A percentile compares a stretch with the other conserved stretches of the same genome.
These are phyloP conservation scores for Spea bombifrons DNA, from an alignment of 2,113 vertebrate genomes.

Conservation along the genomic window DNA sequence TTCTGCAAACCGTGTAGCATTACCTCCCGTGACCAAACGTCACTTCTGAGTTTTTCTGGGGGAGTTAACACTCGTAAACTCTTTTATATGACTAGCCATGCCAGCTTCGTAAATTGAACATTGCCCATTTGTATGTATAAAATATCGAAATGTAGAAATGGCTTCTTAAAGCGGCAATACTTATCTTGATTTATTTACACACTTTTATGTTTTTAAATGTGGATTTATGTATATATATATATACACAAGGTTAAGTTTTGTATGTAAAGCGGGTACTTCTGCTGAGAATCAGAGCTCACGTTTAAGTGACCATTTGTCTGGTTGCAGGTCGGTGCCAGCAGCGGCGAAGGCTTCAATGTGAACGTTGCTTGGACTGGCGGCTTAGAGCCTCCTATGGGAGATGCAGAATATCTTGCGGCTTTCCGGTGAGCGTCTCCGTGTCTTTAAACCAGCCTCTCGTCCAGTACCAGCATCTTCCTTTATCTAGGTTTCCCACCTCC, in stretches of 20 bases:
- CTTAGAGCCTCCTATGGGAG: constrained; percentile 85
- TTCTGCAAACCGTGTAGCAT: not conserved
- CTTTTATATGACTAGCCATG: no score
- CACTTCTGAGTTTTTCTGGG: constrained; percentile 3
- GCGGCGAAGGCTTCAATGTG: constrained; percentile 84
- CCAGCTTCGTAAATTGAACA: no score
- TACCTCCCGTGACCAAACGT: constrained; percentile 7
- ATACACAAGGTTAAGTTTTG: not conserved
- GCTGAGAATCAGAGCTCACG: not conserved
- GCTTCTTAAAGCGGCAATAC: no score
- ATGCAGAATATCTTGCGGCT: constrained; percentile 90
- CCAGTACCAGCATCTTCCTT: not conserved
- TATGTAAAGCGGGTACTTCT: not conserved
- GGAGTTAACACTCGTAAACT: not conserved
- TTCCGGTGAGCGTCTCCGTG: constrained; percentile 72
- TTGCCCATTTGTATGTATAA: no score
- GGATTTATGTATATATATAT: no score
- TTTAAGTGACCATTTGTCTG: not conserved
- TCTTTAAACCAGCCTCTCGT: not conserved
- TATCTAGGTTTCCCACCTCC: constrained; percentile 15
- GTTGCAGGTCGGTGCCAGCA: constrained; percentile 78
- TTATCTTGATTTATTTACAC: no score
- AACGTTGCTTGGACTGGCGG: constrained; percentile 89
- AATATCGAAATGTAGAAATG: no score
- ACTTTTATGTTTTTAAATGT: no score